A percentile compares a stretch with the other conserved stretches of the same genome.
Conservation (phyloP, 2,113 vertebrate genomes). For the Spheniscus mendiculus region DNA sequence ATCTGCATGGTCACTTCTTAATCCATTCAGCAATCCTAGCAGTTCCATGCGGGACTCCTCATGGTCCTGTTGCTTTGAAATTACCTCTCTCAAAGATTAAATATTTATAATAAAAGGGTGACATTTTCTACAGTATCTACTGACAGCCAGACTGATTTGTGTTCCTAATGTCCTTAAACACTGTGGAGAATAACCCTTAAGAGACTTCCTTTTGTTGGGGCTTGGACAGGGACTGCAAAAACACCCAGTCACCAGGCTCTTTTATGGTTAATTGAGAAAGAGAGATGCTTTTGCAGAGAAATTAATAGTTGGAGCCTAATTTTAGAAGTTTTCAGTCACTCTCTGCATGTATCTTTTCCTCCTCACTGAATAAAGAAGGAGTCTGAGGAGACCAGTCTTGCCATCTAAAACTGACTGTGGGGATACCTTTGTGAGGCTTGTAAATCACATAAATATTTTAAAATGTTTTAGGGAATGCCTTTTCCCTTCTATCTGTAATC, state of each 20-base stretch:
- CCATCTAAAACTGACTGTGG: neutral
- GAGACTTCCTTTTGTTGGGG: neutral
- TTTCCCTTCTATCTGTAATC: neutral
- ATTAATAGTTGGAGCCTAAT: neutral
- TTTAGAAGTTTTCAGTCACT: neutral
- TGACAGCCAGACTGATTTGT: neutral
- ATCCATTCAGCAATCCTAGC: neutral
- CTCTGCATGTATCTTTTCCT: neutral
- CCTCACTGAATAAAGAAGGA: neutral
- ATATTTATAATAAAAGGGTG: neutral
- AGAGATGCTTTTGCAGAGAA: neutral
- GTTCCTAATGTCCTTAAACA: neutral
- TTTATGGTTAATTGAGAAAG: neutral
- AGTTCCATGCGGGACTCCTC: neutral
- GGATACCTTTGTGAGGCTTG: fast-evolving
- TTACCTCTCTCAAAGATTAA: neutral
- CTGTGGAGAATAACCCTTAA: neutral
- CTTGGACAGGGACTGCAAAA: neutral
- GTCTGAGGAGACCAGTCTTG: neutral
- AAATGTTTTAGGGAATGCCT: neutral
- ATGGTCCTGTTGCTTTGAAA: neutral
- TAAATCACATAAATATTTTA: neutral
- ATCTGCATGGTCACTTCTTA: neutral
- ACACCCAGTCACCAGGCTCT: fast-evolving
- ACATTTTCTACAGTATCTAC: neutral